Evolutionary conservation across 2,888 invertebrate genomes (phyloP).

Genomic region (Netelia fuscicornis): DNA sequence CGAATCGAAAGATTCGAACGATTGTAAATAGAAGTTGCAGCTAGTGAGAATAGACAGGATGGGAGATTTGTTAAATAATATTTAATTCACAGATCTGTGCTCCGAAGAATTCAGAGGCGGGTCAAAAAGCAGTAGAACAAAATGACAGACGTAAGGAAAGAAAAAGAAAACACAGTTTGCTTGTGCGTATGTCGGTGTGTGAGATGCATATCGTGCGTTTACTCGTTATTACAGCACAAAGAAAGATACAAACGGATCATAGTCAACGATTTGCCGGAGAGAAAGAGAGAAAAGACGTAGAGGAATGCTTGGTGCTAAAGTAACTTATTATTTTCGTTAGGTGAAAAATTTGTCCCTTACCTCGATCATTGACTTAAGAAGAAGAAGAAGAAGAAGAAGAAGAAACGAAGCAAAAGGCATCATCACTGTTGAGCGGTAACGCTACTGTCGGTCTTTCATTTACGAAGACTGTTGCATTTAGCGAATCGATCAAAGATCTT

Average conservation of each 20-base stretch:
- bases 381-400: not conserved
- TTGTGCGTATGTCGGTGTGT: conserved; percentile 59
- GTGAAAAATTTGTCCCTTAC: conserved; percentile 33
- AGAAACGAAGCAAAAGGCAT: not conserved
- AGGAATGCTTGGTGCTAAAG: conserved; percentile 66
- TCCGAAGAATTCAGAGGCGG: conserved; percentile 10
- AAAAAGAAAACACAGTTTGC: conserved; percentile 29
- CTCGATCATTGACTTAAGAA: conserved; percentile 13
- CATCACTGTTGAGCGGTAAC: conserved; percentile 47
- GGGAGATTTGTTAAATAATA: conserved; percentile 67
- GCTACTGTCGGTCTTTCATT: conserved; percentile 81
- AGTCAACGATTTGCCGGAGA: conserved; percentile 27
- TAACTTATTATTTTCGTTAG: conserved; percentile 60
- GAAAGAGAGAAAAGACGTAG: conserved; percentile 19
- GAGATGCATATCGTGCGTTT: conserved; percentile 37
- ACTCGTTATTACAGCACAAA: conserved; percentile 65
- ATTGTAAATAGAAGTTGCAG: conserved; percentile 70
- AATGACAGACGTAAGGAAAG: not conserved
- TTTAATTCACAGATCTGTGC: conserved; percentile 66
- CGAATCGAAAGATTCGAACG: conserved; percentile 37
- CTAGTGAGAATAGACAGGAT: conserved; percentile 61
- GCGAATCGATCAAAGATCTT: conserved; percentile 59
- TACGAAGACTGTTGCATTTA: conserved; percentile 80
- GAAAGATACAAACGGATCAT: conserved; percentile 26
- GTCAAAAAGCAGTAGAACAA: no score